Percentiles rank a stretch among this genome's conserved stretches.
phyloP scores from a whole-genome alignment of 1,140 invertebrate species.

The Psix sp. region DNA sequence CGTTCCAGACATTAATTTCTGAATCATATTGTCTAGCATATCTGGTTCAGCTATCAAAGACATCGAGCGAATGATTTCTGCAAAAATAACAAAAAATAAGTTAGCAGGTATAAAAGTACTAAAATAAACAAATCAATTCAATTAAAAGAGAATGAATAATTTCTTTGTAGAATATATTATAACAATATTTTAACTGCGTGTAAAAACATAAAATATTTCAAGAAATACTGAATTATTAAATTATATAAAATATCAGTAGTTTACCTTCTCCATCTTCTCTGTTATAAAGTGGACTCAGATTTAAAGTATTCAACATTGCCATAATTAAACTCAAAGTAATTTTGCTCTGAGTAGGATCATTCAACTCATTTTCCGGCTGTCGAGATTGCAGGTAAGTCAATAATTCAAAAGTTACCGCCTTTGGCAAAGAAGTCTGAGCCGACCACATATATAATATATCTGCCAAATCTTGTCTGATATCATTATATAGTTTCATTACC shows the following conservation, averaged over 20 bases:
- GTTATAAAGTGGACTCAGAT: conserved; percentile 86
- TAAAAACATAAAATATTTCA: no score
- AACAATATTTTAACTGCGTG: no score
- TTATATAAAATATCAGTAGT: no score
- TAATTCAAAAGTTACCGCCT: conserved; percentile 78
- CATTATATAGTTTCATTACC: conserved; percentile 87
- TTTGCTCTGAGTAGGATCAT: conserved; percentile 82
- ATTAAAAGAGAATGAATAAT: no score
- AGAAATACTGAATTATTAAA: no score
- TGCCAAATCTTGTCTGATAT: conserved; percentile 87
- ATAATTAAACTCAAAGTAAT: conserved; percentile 88
- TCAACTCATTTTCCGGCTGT: conserved; percentile 77
- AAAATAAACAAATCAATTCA: background rate
- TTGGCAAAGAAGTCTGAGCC: conserved; percentile 87
- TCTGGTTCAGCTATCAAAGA: conserved; percentile 84
- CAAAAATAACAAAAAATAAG: conserved; percentile 7
- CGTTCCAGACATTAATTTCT: conserved; percentile 78
- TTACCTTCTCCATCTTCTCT: conserved; percentile 80
- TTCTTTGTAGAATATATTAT: no score
- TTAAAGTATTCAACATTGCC: conserved; percentile 89
- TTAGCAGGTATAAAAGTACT: background rate
- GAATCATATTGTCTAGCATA: conserved; percentile 78
- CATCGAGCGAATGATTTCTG: conserved; percentile 83
- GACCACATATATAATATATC: conserved; percentile 92
- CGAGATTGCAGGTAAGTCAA: conserved; percentile 68